Conservation (phyloP, 2,888 invertebrate genomes). For the Rotaria magnacalcarata region DNA sequence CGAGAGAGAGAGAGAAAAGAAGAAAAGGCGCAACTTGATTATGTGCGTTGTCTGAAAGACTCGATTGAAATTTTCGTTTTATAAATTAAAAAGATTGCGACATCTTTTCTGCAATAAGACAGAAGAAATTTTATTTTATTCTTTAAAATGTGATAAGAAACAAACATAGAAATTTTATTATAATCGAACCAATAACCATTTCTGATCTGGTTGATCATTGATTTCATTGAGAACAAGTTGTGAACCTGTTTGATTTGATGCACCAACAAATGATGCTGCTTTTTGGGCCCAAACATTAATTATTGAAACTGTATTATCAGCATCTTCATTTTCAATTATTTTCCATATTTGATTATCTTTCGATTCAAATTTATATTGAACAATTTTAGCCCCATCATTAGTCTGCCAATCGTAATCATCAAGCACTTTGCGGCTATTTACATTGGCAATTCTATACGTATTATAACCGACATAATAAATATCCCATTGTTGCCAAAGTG, state of each 20-base stretch:
- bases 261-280: background rate
- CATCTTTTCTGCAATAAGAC: background rate
- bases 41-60: background rate
- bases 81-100: background rate
- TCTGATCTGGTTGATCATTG: background rate
- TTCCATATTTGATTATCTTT: conserved; percentile 4
- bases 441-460: background rate
- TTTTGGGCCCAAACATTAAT: background rate
- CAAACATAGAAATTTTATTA: too few relatives aligned
- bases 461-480: background rate
- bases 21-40: background rate
- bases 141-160: too few relatives aligned
- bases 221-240: background rate
- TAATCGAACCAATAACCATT: background rate
- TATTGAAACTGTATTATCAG: background rate
- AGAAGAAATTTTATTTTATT: too few relatives aligned
- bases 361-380: background rate
- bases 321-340: background rate
- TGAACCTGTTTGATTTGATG: background rate
- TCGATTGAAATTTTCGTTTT: background rate
- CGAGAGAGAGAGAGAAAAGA: background rate
- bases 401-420: background rate
- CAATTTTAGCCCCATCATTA: background rate
- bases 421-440: background rate
- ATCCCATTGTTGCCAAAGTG: background rate